Base-by-base conservation (phyloP, 2,113 vertebrate genomes). In the Callipepla squamata region DNA sequence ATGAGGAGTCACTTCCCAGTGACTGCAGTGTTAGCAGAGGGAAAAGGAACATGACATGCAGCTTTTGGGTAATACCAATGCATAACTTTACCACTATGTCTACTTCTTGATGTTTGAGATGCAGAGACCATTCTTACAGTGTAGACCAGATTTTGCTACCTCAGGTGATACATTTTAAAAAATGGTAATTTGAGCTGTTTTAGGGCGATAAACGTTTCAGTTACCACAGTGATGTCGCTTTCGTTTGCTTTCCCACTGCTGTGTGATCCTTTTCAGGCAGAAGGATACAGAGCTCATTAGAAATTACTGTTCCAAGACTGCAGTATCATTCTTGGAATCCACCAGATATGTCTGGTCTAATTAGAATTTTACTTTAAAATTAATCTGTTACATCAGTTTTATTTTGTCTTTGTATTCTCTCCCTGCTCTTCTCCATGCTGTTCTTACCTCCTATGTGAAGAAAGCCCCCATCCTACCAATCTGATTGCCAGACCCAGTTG, bases 401-500 rank as follows among this genome's bases (percentile, higher is more conserved):
- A 13, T 85, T 58, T 51, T 73, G 80, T 47, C 59, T 87, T 76
- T 86, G 58, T 21, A 51, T 87, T 73, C 9, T 78, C 3, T 22
- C 36, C 25, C 59, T 28, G 5, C 28, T 63, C 50, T 73, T 89
- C 22, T 74, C 2, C 0, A 61, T 65, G 16, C 51, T 3, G 0
- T 90, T 85, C 61, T 63, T 63, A 15, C 23, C 28, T 72, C 25
- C 55, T 34, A 0, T 2, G 4, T 80, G 75, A 90, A 94, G 97
- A 97, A 98, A 97, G 92, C 87, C 92, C 94, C 94, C 95, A 97
- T 96, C 95, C 97, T 65, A 19, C 70, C 51, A 85, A 40, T 90
- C 91, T 94, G 94, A 80, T 59, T 94, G 95, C 76, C 85, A 82
- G 51, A 70, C 95, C 68, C 65, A 91, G 68, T 83, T 94, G 66